phyloP scores from a whole-genome alignment of 2,797 vertebrate genomes.

The Tinamus major region DNA sequence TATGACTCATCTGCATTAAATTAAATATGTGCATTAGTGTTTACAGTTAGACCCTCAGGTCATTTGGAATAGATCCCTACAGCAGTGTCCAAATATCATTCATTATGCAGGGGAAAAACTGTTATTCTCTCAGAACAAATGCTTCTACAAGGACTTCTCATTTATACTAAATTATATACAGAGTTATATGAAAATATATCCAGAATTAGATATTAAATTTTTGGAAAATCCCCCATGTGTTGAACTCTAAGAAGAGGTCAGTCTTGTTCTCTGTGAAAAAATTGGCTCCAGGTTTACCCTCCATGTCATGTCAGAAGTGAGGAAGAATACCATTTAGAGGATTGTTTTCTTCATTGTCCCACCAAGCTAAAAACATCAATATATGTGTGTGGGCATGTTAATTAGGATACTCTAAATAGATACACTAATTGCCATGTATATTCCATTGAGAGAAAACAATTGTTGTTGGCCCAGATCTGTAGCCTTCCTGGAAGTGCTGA shows the following conservation, averaged over 20 bases:
- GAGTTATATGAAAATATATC: background rate
- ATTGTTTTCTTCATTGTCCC: background rate
- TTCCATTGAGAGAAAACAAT: background rate
- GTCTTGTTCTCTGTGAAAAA: background rate
- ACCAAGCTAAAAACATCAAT: background rate
- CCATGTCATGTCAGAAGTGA: accelerated
- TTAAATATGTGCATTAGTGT: slow-evolving; percentile 1
- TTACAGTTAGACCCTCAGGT: slow-evolving; percentile 11
- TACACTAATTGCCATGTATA: background rate
- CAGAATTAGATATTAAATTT: background rate
- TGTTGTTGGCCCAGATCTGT: background rate
- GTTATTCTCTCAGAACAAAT: background rate
- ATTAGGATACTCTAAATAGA: background rate
- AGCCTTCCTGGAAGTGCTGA: background rate
- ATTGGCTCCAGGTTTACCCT: background rate
- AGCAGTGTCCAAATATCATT: slow-evolving; percentile 10
- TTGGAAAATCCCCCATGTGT: background rate
- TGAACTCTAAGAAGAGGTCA: background rate
- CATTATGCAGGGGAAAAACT: background rate
- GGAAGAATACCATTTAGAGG: background rate
- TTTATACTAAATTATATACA: background rate
- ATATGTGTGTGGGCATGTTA: background rate
- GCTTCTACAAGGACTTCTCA: background rate
- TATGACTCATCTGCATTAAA: slow-evolving; percentile 31
- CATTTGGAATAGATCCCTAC: background rate